These are phyloP conservation scores for Gobius niger DNA, from an alignment of 2,113 vertebrate species.

Conservation along the genomic window DNA sequence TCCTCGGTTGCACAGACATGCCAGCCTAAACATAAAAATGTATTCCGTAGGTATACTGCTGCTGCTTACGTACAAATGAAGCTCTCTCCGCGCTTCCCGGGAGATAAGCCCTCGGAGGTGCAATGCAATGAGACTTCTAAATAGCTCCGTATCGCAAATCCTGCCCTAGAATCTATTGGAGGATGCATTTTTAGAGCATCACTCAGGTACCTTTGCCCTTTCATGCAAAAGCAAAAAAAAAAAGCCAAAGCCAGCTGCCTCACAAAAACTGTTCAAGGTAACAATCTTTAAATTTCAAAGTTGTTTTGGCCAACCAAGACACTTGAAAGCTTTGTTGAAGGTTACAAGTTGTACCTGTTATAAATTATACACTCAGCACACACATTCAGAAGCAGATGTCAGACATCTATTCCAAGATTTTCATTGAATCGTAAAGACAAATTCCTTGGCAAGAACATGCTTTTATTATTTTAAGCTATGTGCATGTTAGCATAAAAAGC, in stretches of 20 bases:
- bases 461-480: too few relatives aligned
- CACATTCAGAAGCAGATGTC: too few relatives aligned
- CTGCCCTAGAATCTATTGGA: slow-evolving; percentile 17
- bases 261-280: neutral
- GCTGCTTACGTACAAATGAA: slow-evolving; percentile 22
- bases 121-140: slow-evolving; percentile 36
- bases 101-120: slow-evolving; percentile 26
- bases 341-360: too few relatives aligned
- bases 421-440: too few relatives aligned
- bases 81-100: slow-evolving; percentile 25
- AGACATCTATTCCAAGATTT: too few relatives aligned
- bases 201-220: slow-evolving; percentile 12
- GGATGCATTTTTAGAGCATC: slow-evolving; percentile 25
- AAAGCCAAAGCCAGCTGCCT: neutral
- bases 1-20: slow-evolving; percentile 10
- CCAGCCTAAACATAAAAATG: slow-evolving; percentile 25
- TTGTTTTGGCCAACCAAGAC: too few relatives aligned
- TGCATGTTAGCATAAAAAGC: too few relatives aligned
- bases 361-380: too few relatives aligned
- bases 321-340: too few relatives aligned
- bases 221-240: neutral
- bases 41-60: slow-evolving; percentile 32
- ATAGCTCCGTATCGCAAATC: slow-evolving; percentile 20
- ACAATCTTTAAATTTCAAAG: too few relatives aligned
- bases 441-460: too few relatives aligned